Evolutionary conservation across 2,888 invertebrate genomes (phyloP).

Genomic region (Coenonympha arcania): DNA sequence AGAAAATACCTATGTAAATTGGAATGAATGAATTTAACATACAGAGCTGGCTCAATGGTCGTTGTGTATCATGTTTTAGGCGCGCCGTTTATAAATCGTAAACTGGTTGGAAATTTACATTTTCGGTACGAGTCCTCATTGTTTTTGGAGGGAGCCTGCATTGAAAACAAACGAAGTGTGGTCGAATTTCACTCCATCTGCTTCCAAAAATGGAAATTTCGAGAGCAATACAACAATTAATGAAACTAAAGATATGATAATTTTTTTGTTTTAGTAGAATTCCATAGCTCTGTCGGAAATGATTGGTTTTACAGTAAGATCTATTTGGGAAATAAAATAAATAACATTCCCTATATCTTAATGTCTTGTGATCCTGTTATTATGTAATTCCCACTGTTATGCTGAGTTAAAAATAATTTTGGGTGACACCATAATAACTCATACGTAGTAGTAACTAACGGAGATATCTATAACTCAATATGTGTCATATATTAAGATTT

Average conservation of each 20-base stretch:
- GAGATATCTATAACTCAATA: too few relatives aligned
- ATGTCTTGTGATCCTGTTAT: too few relatives aligned
- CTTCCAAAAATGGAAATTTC: slow-evolving; percentile 17
- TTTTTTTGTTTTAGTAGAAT: background rate
- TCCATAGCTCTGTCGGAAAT: background rate
- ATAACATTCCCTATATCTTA: background rate
- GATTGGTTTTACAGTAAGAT: background rate
- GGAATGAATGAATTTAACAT: background rate
- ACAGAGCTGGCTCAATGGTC: background rate
- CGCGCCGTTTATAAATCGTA: slow-evolving; percentile 13
- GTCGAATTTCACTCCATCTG: slow-evolving; percentile 17
- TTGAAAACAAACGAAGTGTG: slow-evolving; percentile 25
- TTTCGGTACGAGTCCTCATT: slow-evolving; percentile 23
- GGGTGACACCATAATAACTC: too few relatives aligned
- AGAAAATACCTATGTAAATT: too few relatives aligned
- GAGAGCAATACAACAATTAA: slow-evolving; percentile 19
- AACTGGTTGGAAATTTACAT: slow-evolving; percentile 13
- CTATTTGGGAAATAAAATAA: background rate
- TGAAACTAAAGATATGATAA: slow-evolving; percentile 15
- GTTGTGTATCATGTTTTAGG: background rate
- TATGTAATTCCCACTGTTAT: too few relatives aligned
- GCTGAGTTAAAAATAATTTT: too few relatives aligned
- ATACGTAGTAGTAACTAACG: too few relatives aligned
- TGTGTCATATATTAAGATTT: too few relatives aligned
- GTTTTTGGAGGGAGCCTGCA: slow-evolving; percentile 25